phyloP scores from a whole-genome alignment of 2,113 vertebrate genomes.

The Pantherophis guttatus region DNA sequence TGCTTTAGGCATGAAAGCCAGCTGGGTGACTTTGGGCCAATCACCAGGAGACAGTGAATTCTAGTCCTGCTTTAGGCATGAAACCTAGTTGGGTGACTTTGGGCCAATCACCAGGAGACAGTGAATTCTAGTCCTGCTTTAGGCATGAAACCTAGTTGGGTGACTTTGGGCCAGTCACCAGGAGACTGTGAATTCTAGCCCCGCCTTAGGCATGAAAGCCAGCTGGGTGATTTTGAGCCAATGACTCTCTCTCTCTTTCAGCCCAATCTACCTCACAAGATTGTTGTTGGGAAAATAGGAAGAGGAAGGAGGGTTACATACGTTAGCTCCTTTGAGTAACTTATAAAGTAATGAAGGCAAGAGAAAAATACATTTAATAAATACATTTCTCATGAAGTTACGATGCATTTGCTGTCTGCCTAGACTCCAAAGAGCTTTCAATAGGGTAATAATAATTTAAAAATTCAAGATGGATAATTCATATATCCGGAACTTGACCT shows the following conservation, averaged over 20 bases:
- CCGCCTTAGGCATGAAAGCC: too few relatives aligned
- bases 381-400: background rate
- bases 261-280: background rate
- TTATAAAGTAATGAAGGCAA: background rate
- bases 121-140: too few relatives aligned
- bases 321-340: background rate
- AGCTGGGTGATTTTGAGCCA: too few relatives aligned
- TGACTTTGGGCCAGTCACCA: too few relatives aligned
- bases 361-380: background rate
- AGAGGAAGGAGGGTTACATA: background rate
- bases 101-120: too few relatives aligned
- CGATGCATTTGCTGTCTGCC: background rate
- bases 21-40: too few relatives aligned
- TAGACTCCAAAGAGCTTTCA: background rate
- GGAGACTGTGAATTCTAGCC: too few relatives aligned
- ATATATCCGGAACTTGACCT: background rate
- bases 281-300: background rate
- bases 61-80: too few relatives aligned
- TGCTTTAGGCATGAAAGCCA: too few relatives aligned
- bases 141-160: fast-evolving
- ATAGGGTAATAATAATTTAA: background rate
- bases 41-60: too few relatives aligned
- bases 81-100: too few relatives aligned
- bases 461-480: background rate
- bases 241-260: background rate